These are phyloP conservation scores for Platycheirus albimanus DNA, from an alignment of 2,888 invertebrate species.

Conservation along the genomic window DNA sequence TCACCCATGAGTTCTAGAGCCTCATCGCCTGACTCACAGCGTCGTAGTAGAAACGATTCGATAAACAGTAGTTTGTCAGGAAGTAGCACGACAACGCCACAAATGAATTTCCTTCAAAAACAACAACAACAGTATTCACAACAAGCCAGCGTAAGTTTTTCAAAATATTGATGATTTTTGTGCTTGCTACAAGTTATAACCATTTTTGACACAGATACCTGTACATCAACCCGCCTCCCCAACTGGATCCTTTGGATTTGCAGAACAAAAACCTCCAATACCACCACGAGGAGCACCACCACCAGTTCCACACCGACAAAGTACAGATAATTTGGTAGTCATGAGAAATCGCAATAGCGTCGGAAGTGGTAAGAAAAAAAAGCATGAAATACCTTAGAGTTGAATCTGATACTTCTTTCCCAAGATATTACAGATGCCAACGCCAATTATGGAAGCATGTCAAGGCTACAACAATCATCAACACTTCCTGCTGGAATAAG, in stretches of 20 bases:
- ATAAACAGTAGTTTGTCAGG: slow-evolving; percentile 79
- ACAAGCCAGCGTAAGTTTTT: slow-evolving; percentile 57
- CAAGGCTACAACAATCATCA: slow-evolving; percentile 77
- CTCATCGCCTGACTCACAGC: slow-evolving; percentile 84
- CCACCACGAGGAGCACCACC: slow-evolving; percentile 85
- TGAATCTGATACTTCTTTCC: not conserved
- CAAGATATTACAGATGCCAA: slow-evolving; percentile 78
- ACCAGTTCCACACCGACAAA: slow-evolving; percentile 83
- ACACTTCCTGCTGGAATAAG: slow-evolving; percentile 78
- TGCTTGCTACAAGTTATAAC: too few relatives aligned
- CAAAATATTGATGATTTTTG: not conserved
- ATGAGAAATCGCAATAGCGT: slow-evolving; percentile 79
- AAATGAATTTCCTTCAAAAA: slow-evolving; percentile 84
- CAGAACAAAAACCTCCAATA: slow-evolving; percentile 84
- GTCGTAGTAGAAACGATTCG: slow-evolving; percentile 80
- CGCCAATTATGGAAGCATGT: slow-evolving; percentile 77
- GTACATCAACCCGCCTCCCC: slow-evolving; percentile 78
- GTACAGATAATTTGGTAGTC: slow-evolving; percentile 80
- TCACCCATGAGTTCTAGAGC: slow-evolving; percentile 84
- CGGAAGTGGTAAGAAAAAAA: slow-evolving; percentile 78
- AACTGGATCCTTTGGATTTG: slow-evolving; percentile 78
- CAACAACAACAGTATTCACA: slow-evolving; percentile 77
- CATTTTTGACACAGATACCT: slow-evolving; percentile 39
- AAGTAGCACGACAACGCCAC: slow-evolving; percentile 83
- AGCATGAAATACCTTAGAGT: not conserved